Evolutionary conservation across 2,113 vertebrate genomes (phyloP).

Genomic region (Melozone crissalis): DNA sequence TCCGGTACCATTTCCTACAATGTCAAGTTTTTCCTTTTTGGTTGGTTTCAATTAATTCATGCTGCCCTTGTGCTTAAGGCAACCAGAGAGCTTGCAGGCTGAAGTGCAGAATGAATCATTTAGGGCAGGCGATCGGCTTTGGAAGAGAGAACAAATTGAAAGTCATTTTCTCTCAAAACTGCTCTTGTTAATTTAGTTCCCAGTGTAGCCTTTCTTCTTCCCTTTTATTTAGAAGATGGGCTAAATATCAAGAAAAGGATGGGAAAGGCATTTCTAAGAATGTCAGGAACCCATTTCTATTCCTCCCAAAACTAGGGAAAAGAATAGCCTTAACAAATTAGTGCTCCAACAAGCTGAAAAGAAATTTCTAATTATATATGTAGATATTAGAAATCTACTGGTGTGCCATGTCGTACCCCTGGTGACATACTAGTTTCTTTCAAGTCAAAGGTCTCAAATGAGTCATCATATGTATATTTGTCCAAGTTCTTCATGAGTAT

Average conservation of each 20-base stretch:
- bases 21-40: background rate
- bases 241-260: background rate
- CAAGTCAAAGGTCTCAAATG: background rate
- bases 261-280: background rate
- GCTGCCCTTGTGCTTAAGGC: background rate
- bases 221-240: background rate
- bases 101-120: background rate
- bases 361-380: background rate
- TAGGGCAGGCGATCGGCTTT: background rate
- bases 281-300: background rate
- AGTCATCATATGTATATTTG: background rate
- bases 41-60: background rate
- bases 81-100: background rate
- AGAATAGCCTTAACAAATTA: background rate
- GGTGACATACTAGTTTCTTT: background rate
- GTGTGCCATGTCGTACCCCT: background rate
- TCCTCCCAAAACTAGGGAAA: background rate
- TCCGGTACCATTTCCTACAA: fast-evolving
- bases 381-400: background rate
- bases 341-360: background rate
- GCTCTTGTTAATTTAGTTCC: background rate
- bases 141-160: background rate
- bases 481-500: background rate
- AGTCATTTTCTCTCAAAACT: background rate
- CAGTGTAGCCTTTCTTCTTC: background rate